A percentile compares a stretch with the other conserved stretches of the same genome.
Evolutionary conservation across 2,888 invertebrate species (phyloP).

Genomic region (Leptinotarsa juncta): DNA sequence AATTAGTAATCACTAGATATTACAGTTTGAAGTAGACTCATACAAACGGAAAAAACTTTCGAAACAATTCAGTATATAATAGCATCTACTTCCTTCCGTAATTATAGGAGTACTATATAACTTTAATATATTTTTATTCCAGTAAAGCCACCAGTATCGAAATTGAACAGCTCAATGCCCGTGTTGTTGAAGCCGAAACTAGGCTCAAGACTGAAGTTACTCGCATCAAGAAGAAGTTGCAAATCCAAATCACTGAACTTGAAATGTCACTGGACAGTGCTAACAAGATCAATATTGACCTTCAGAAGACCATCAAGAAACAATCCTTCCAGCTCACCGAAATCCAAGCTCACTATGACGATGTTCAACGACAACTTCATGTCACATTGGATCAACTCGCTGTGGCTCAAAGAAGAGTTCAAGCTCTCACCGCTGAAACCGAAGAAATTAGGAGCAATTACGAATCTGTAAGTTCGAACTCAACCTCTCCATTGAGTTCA

Average conservation of each 20-base stretch:
- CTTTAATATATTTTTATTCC: slow-evolving; percentile 39
- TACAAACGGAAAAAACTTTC: too few relatives aligned
- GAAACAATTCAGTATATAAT: too few relatives aligned
- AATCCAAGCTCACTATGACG: slow-evolving; percentile 95
- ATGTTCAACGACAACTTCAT: slow-evolving; percentile 94
- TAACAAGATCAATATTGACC: slow-evolving; percentile 97
- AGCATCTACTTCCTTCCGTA: too few relatives aligned
- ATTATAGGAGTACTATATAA: background rate
- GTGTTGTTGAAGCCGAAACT: slow-evolving; percentile 96
- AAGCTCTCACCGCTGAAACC: slow-evolving; percentile 92
- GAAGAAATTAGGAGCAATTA: slow-evolving; percentile 95
- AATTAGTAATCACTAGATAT: too few relatives aligned
- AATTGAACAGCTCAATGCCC: slow-evolving; percentile 95
- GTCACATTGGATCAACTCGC: slow-evolving; percentile 94
- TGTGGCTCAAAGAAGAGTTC: slow-evolving; percentile 90
- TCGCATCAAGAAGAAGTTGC: slow-evolving; percentile 99
- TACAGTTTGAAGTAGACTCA: too few relatives aligned
- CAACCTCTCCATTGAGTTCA: background rate
- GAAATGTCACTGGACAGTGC: slow-evolving; percentile 97
- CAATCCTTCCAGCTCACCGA: slow-evolving; percentile 92
- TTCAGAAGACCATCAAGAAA: slow-evolving; percentile 98
- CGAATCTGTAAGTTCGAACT: slow-evolving; percentile 74
- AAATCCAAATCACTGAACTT: slow-evolving; percentile 96
- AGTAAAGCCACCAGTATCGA: slow-evolving; percentile 98
- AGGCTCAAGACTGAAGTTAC: slow-evolving; percentile 94